Conservation (phyloP, 1,140 invertebrate species). For the Calephelis nemesis region DNA sequence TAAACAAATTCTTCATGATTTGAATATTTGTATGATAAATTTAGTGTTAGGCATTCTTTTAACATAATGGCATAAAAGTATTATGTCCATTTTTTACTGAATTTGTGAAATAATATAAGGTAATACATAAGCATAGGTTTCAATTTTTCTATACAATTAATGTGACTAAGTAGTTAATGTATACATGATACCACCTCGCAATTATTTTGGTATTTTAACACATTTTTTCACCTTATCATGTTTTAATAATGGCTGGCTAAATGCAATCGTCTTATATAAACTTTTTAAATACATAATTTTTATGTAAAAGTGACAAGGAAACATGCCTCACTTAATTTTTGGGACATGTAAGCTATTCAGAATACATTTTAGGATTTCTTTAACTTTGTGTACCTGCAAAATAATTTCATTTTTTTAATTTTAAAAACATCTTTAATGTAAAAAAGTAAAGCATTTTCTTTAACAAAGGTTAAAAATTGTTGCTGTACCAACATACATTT, state of each 20-base stretch:
- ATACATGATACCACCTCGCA: conserved; percentile 39
- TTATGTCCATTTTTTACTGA: conserved; percentile 59
- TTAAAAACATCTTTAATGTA: too few species aligned
- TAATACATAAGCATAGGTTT: conserved; percentile 37
- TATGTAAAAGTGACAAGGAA: neutral
- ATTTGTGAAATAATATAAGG: conserved; percentile 47
- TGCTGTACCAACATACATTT: too few species aligned
- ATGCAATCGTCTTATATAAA: neutral
- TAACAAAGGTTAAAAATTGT: too few species aligned
- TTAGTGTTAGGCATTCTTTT: conserved; percentile 66
- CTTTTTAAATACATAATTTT: neutral
- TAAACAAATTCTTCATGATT: conserved; percentile 46
- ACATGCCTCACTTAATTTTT: too few species aligned
- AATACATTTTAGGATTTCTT: too few species aligned
- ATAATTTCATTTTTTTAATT: too few species aligned
- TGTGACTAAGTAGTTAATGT: conserved; percentile 20
- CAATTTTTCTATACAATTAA: conserved; percentile 32
- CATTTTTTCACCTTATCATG: conserved; percentile 6
- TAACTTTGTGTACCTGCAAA: too few species aligned
- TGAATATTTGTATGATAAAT: conserved; percentile 52
- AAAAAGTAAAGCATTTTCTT: too few species aligned
- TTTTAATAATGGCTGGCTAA: conserved; percentile 13
- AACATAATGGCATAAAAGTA: conserved; percentile 50
- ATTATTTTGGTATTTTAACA: conserved; percentile 38
- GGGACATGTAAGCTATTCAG: too few species aligned